phyloP scores from a whole-genome alignment of 2,888 invertebrate species.

The Actias luna region DNA sequence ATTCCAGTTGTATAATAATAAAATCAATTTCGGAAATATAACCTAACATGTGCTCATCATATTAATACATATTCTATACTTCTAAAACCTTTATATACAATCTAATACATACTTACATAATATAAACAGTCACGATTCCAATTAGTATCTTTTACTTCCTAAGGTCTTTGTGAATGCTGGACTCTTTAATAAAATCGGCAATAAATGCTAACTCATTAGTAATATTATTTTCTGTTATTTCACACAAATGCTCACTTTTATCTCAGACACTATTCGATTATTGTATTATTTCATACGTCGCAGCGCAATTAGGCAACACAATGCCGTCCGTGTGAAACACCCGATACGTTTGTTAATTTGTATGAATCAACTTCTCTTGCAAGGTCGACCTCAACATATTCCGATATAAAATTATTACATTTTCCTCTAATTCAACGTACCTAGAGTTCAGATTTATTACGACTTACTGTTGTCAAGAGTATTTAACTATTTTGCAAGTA shows the following conservation, averaged over 20 bases:
- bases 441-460: conserved; percentile 17
- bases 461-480: conserved; percentile 15
- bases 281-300: conserved; percentile 41
- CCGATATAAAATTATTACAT: conserved; percentile 6
- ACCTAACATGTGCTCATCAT: too few species aligned
- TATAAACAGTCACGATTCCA: too few species aligned
- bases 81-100: too few species aligned
- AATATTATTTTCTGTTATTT: conserved; percentile 12
- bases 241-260: conserved; percentile 22
- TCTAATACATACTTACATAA: too few species aligned
- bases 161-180: neutral
- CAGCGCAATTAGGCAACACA: conserved; percentile 52
- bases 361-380: conserved; percentile 12
- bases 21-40: too few species aligned
- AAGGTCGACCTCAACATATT: conserved; percentile 9
- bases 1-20: too few species aligned
- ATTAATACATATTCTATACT: too few species aligned
- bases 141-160: neutral
- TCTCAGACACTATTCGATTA: conserved; percentile 33
- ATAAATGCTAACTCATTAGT: neutral
- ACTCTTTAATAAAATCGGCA: neutral
- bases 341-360: conserved; percentile 11
- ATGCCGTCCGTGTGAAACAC: conserved; percentile 49
- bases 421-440: conserved; percentile 13
- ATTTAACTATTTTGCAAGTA: conserved; percentile 28